Base-by-base conservation (phyloP, 2,888 invertebrate genomes). In the Thecocarcelia acutangulata region DNA sequence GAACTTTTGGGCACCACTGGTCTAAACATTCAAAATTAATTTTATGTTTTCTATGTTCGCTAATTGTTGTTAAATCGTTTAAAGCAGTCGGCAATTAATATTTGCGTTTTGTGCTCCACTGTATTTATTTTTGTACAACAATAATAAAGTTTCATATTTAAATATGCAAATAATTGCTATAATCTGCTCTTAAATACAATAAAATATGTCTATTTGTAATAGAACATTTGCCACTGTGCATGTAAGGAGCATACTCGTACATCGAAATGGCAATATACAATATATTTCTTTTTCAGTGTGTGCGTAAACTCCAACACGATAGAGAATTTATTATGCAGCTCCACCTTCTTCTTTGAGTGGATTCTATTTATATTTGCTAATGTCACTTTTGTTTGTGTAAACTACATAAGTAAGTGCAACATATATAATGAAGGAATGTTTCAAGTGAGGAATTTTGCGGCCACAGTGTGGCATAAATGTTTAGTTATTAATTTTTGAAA, bases 121-220 rank as follows among this genome's bases (percentile, higher is more conserved):
- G 37, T 48, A 13, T 13, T 13, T 17, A 8, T 19, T 33, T 19
- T 50, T 48, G 19, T 9, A 15, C 50, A 68, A 72, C 46, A 74
- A 61, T 54, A 73, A 69, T 42, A 73, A 69, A 80, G 64, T 80
- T 75, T 75, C 84, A 87, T 85, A 88, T 87, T 88, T 88, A 87
- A 87, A 84, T 85, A 87, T 88, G 88, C 88, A 87, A 87, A 87
- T 88, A 87, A 87, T 79, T 79, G 48, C 63, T 74, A 73, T 73
- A 79, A 79, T 79, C 73, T 61, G 66, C 58, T 66, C 37, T 56
- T 44, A 56, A 75, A 50, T 66, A 48, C 13, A 13, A 40, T 19
- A 5, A 19, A 21, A 3, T n/a, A 24, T 5, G 8, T 54, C 21
- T 24, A 12, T 50, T 12, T 33, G 13, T 8, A n/a, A 56, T 33